phyloP scores from a whole-genome alignment of 2,113 vertebrate species.

The Malaclemys terrapin region DNA sequence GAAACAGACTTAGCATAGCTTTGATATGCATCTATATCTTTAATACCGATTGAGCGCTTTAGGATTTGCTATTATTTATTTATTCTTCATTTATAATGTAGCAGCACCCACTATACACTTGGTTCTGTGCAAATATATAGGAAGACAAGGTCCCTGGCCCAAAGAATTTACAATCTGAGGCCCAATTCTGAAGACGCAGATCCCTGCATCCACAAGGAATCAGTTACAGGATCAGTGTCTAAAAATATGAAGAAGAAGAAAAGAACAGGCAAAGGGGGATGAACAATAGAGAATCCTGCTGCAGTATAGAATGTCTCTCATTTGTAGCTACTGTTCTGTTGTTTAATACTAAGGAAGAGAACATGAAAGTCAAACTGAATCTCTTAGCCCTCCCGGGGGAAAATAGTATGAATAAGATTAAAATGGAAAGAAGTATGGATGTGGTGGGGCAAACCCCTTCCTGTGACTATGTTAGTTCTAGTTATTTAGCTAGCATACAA shows the following conservation, averaged over 20 bases:
- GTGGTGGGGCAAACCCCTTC: background rate
- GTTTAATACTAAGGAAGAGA: background rate
- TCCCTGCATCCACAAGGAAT: background rate
- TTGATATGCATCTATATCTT: background rate
- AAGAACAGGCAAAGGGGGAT: too few relatives aligned
- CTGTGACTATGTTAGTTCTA: background rate
- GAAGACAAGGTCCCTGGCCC: background rate
- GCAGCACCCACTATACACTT: background rate
- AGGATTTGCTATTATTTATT: background rate
- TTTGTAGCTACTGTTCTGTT: background rate
- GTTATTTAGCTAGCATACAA: background rate
- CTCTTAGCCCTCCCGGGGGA: background rate
- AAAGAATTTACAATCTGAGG: background rate
- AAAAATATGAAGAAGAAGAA: background rate
- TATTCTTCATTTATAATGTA: background rate
- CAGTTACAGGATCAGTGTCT: background rate
- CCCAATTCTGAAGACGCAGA: background rate
- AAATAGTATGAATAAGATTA: background rate
- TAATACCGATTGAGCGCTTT: background rate
- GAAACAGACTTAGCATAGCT: background rate
- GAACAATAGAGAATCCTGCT: background rate
- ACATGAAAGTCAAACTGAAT: background rate
- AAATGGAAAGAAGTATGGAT: background rate
- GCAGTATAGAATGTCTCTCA: background rate
- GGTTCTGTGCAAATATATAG: rapidly evolving